Evolutionary conservation across 2,113 vertebrate genomes (phyloP), one percentile per base, ranked within the genome.

Genomic region (Chaetodon auriga): DNA sequence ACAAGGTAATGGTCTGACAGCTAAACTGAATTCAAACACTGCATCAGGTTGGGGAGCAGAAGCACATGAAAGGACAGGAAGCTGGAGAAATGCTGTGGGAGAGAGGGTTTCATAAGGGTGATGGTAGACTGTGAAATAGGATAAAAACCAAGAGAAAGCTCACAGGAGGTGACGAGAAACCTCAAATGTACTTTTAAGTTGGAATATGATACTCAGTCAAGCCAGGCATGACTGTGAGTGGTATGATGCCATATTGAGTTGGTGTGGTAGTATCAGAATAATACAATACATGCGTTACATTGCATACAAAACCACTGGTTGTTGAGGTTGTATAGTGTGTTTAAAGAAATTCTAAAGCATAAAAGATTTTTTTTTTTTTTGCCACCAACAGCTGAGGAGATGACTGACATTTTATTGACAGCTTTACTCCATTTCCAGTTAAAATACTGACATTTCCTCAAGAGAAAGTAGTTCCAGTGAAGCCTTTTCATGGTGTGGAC

Each of bases 51-150:
- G 51, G 7, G 3, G 41, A 73, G 60, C 30, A 18, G 51, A 70
- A 48, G 49, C 15, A 19, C 38, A 60, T 15, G 0, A 30, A 49
- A 51, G 25, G 23, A 15, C 2, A 43, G 45, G 43, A 21, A 55
- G 54, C 16, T 25, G 58, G 71, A 58, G 9, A 25, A n/a, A 53
- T 30, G 41, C 58, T 41, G 36, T 14, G 41, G 30, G 49, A 23
- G 25, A 54, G 53, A 74, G 14, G 46, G 41, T 2, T 79, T 75
- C 43, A 68, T 55, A 25, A 53, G 46, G 21, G 75, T 57, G 51
- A 75, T 11, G 62, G 60, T 14, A 13, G 72, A 76, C 46, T 23
- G 53, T 36, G 58, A 83, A 78, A 86, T 62, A 66, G 61, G 62
- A 74, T 70, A 16, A 73, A 83, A 82, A 64, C 3, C 23, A 62